These are phyloP conservation scores for Cliona cf. orientalis DNA, from an alignment of 37 sponge, comb jelly and placozoan genomes.

Conservation along the genomic window DNA sequence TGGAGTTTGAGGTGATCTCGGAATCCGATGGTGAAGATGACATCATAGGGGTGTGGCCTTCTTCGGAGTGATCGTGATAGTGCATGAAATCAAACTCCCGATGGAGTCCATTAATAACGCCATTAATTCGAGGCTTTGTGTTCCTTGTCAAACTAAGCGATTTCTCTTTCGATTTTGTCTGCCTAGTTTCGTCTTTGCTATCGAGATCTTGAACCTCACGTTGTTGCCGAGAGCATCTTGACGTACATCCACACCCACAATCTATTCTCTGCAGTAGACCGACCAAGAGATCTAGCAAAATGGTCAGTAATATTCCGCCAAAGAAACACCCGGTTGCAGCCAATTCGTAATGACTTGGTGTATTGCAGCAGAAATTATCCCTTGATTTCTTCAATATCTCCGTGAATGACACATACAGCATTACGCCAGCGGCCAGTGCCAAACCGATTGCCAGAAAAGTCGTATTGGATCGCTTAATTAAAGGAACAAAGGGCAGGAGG, in stretches of 20 bases:
- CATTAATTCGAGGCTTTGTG: too few species aligned
- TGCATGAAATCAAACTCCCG: too few species aligned
- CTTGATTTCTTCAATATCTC: constrained; percentile 53
- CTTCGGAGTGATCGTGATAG: too few species aligned
- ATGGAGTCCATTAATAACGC: too few species aligned
- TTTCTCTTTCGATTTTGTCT: too few species aligned
- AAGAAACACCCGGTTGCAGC: constrained; percentile 53
- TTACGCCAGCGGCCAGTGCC: constrained; percentile 72
- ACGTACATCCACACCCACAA: constrained; percentile 36
- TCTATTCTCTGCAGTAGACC: constrained; percentile 38
- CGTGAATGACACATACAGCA: constrained; percentile 78
- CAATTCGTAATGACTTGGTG: constrained; percentile 27
- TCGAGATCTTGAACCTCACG: neutral
- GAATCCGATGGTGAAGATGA: too few species aligned
- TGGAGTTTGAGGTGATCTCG: too few species aligned
- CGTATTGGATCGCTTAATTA: constrained; percentile 51
- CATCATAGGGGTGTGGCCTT: too few species aligned
- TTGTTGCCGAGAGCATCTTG: neutral
- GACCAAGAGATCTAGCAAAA: constrained; percentile 49
- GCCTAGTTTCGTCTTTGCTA: too few species aligned
- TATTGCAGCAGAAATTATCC: constrained; percentile 64
- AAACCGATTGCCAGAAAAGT: constrained; percentile 37
- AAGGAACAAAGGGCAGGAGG: constrained; percentile 70
- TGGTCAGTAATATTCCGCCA: constrained; percentile 63
- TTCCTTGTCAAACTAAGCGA: too few species aligned